These are phyloP conservation scores for Vidua macroura DNA, from an alignment of 2,113 vertebrate genomes.

Conservation along the genomic window DNA sequence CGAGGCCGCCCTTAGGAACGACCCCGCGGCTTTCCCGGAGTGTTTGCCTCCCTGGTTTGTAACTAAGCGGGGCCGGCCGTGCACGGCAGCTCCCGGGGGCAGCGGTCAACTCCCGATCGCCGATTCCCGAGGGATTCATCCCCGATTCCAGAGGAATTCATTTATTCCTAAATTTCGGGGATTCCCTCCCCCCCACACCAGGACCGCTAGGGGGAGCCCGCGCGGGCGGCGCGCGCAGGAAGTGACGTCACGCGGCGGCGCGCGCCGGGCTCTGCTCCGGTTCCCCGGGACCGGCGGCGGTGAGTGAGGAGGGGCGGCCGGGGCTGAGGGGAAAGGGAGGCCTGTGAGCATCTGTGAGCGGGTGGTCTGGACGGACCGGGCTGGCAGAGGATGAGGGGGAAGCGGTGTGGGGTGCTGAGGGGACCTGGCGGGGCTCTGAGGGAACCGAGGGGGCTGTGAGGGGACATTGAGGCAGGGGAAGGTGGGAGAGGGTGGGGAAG, in stretches of 20 bases:
- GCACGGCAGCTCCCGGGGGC: background rate
- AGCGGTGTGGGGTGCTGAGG: background rate
- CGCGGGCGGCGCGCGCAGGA: background rate
- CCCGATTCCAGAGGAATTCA: background rate
- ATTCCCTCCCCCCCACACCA: too few relatives aligned
- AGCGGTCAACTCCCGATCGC: background rate
- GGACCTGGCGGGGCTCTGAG: background rate
- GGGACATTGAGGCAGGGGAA: background rate
- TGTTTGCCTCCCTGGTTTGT: rapidly evolving
- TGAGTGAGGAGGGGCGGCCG: background rate
- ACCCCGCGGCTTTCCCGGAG: background rate
- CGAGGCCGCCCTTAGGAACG: background rate
- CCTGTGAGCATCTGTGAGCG: background rate
- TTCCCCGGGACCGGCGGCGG: background rate
- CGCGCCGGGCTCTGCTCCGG: background rate
- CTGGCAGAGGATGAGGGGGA: too few relatives aligned
- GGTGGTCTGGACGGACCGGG: background rate
- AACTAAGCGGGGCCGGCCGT: too few relatives aligned
- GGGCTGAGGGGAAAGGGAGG: background rate
- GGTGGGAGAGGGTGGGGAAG: background rate
- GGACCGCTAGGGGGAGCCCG: background rate
- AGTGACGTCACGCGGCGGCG: background rate
- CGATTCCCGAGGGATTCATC: too few relatives aligned
- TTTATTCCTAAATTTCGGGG: background rate
- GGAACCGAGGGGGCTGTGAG: rapidly evolving